A percentile compares a stretch with the other conserved stretches of the same genome.
phyloP scores from a whole-genome alignment of 2,888 invertebrate species.

The Lasioglossum villosulum region DNA sequence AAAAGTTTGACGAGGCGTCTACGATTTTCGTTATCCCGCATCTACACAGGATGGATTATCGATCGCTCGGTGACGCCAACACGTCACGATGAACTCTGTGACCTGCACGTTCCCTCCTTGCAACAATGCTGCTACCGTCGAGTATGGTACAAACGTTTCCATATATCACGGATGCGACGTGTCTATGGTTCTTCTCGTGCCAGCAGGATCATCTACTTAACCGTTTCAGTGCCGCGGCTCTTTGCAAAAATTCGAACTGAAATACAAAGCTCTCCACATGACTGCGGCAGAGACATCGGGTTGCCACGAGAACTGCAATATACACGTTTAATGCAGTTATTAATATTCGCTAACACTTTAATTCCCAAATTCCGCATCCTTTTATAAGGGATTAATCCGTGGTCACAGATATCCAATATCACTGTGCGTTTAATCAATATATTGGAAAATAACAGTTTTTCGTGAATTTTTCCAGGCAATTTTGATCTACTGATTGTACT shows the following conservation, averaged over 20 bases:
- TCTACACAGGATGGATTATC: conserved; percentile 67
- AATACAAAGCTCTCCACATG: neutral
- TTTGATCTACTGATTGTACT: no score
- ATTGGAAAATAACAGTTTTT: no score
- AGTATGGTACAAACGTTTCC: conserved; percentile 58
- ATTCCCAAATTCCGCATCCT: no score
- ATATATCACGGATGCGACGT: conserved; percentile 42
- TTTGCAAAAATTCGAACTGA: neutral
- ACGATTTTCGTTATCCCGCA: conserved; percentile 69
- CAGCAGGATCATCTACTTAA: neutral
- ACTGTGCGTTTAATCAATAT: no score
- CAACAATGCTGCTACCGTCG: conserved; percentile 47
- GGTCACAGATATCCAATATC: no score
- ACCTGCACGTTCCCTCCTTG: conserved; percentile 36
- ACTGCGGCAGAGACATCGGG: neutral
- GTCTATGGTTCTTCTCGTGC: conserved; percentile 29
- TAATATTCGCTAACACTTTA: no score
- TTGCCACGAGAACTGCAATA: no score
- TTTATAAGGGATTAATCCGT: no score
- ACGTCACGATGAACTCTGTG: conserved; percentile 34
- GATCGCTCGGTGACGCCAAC: conserved; percentile 60
- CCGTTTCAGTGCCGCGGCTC: neutral
- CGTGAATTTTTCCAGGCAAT: no score
- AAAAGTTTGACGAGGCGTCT: conserved; percentile 67
- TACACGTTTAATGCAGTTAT: no score